Evolutionary conservation across 2,113 vertebrate species (phyloP).

Genomic region (Oryzias celebensis): DNA sequence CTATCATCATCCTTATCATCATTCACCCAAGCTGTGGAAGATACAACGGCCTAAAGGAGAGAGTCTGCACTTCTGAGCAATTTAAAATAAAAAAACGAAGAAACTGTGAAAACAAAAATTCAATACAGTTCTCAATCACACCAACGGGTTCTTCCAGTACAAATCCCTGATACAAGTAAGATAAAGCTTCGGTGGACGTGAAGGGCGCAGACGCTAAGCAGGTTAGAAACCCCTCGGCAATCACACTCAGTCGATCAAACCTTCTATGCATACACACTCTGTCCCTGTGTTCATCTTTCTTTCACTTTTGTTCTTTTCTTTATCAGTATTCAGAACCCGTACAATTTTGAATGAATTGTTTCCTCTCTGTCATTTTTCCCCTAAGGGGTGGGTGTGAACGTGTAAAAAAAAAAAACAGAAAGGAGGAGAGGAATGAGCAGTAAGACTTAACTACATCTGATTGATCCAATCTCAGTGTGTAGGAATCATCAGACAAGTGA

Average conservation of each 20-base stretch:
- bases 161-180: constrained; percentile 38
- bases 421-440: constrained; percentile 12
- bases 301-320: constrained; percentile 21
- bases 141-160: constrained; percentile 34
- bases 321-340: constrained; percentile 14
- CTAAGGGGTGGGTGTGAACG: constrained; percentile 5
- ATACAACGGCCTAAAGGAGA: constrained; percentile 53
- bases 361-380: background rate
- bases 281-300: constrained; percentile 8
- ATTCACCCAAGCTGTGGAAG: constrained; percentile 64
- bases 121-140: constrained; percentile 34
- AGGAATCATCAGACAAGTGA: constrained; percentile 39
- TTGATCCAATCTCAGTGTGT: constrained; percentile 57
- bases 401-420: constrained; percentile 26
- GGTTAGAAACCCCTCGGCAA: constrained; percentile 58
- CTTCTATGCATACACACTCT: constrained; percentile 15
- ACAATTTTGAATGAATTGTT: background rate
- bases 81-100: constrained; percentile 36
- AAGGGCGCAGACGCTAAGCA: constrained; percentile 53
- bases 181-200: constrained; percentile 45
- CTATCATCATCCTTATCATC: constrained; percentile 69
- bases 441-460: constrained; percentile 35
- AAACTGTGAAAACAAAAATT: constrained; percentile 36
- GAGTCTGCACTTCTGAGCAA: constrained; percentile 50
- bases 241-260: constrained; percentile 41